Evolutionary conservation across 1,140 invertebrate genomes (phyloP).

Genomic region (Drosophila sp.): DNA sequence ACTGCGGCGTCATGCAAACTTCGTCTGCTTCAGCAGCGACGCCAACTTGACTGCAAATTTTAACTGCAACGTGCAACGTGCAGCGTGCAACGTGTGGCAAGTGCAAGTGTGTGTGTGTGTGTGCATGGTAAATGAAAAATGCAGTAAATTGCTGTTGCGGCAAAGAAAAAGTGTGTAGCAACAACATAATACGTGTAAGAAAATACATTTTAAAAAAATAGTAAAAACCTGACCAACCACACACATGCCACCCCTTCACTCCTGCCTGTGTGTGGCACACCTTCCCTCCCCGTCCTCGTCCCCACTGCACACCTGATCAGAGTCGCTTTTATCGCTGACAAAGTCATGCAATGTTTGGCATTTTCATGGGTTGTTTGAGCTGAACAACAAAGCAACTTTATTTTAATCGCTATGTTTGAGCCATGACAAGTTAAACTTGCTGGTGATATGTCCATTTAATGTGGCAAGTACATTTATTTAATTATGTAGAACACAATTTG

Average conservation of each 20-base stretch:
- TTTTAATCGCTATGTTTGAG: slow-evolving; percentile 42
- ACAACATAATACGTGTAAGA: slow-evolving; percentile 29
- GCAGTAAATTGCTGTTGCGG: slow-evolving; percentile 60
- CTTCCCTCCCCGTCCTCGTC: no score
- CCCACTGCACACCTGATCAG: no score
- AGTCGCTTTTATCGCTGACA: slow-evolving; percentile 53
- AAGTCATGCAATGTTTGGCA: slow-evolving; percentile 56
- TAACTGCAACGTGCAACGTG: slow-evolving; percentile 60
- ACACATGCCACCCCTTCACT: not conserved
- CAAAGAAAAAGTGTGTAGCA: slow-evolving; percentile 68
- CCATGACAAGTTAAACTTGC: slow-evolving; percentile 25
- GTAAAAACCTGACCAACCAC: slow-evolving; percentile 52
- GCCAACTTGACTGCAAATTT: slow-evolving; percentile 76
- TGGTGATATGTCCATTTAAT: slow-evolving; percentile 8
- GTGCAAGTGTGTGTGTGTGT: slow-evolving; percentile 17
- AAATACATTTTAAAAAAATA: slow-evolving; percentile 16
- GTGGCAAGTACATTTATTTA: not conserved
- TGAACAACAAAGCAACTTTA: slow-evolving; percentile 35
- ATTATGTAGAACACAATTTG: not conserved
- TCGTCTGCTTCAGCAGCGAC: slow-evolving; percentile 73
- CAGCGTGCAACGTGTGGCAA: slow-evolving; percentile 48
- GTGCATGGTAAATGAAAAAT: slow-evolving; percentile 53
- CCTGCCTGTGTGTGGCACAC: slow-evolving; percentile 25
- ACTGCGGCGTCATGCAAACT: slow-evolving; percentile 71
- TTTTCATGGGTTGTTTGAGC: slow-evolving; percentile 54